Base-by-base conservation (phyloP, 2,113 vertebrate species). In the Kryptolebias marmoratus region DNA sequence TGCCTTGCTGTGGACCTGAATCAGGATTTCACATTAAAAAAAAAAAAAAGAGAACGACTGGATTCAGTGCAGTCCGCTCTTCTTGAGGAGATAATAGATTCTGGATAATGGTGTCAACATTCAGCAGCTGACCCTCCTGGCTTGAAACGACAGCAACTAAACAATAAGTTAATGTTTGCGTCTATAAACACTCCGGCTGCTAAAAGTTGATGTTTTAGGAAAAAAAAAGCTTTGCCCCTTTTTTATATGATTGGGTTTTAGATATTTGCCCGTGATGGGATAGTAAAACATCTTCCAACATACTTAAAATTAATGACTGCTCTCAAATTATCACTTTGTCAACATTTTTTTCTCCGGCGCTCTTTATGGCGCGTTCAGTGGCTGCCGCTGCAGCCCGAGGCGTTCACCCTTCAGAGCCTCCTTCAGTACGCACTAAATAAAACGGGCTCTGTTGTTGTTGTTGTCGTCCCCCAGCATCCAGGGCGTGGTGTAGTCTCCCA, bases 401-500 rank as follows among this genome's bases (percentile, higher is more conserved):
- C 48, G 71, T 74, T 48, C 67, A 28, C 70, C 64, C 61, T 49
- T 1, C 1, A 77, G 64, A 54, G 65, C 39, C 60, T 49, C 1
- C 36, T 70, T 70, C 57, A 66, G 56, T 58, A 73, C 32, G 7
- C 3, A 63, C 70, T 5, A 48, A 73, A 48, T 7, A 48, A 73
- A 48, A 32, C 68, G 9, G 53, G 49, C 64, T 78, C 53, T 42
- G 50, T 76, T 67, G 48, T 75, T 67, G 48, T 75, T 56, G 73
- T 75, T 67, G 48, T 75, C 52, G 73, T 86, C 60, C 36, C 60
- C 42, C 54, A 77, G 68, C 77, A 79, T 75, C 76, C 36, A 79
- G 82, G 80, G 80, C 4, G 58, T 72, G 47, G 80, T 68, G 73
- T 52, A 28, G 64, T 53, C 87, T 84, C 64, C 72, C 54, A 68